Conservation (phyloP, 2,888 invertebrate genomes). For the Thyatira batis region DNA sequence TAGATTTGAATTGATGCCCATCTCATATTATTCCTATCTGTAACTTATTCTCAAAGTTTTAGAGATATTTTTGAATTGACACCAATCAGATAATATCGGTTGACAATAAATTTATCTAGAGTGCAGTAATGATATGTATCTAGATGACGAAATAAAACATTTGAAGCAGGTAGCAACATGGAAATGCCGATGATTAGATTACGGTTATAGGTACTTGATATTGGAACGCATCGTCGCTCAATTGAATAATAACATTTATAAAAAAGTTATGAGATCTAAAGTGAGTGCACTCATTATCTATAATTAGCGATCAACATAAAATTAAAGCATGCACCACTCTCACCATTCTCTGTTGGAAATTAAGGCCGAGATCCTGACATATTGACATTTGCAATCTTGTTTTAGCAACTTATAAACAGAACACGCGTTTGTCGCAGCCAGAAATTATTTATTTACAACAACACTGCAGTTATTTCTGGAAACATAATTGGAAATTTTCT, state of each 20-base stretch:
- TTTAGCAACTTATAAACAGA: slow-evolving; percentile 58
- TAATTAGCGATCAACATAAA: slow-evolving; percentile 35
- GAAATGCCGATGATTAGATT: neutral
- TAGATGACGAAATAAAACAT: slow-evolving; percentile 1
- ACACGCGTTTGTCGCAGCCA: slow-evolving; percentile 47
- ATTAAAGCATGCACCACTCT: slow-evolving; percentile 51
- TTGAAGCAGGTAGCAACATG: neutral
- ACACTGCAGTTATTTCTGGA: slow-evolving; percentile 45
- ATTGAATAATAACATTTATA: slow-evolving; percentile 2
- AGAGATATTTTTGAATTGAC: neutral
- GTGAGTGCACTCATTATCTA: slow-evolving; percentile 6
- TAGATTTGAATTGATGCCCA: neutral
- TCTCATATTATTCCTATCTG: neutral
- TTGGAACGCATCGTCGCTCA: neutral
- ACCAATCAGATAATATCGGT: neutral
- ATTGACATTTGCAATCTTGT: slow-evolving; percentile 82
- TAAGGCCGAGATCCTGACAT: slow-evolving; percentile 83
- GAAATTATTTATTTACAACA: slow-evolving; percentile 43
- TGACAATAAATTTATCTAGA: neutral
- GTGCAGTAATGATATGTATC: neutral
- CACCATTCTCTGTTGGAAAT: slow-evolving; percentile 82
- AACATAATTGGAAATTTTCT: slow-evolving; percentile 62
- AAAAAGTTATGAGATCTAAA: slow-evolving; percentile 6
- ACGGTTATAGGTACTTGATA: neutral
- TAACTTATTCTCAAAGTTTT: neutral